These are phyloP conservation scores for Enteromius afrohamiltoni DNA, from an alignment of 2,797 vertebrate species.

Conservation along the genomic window DNA sequence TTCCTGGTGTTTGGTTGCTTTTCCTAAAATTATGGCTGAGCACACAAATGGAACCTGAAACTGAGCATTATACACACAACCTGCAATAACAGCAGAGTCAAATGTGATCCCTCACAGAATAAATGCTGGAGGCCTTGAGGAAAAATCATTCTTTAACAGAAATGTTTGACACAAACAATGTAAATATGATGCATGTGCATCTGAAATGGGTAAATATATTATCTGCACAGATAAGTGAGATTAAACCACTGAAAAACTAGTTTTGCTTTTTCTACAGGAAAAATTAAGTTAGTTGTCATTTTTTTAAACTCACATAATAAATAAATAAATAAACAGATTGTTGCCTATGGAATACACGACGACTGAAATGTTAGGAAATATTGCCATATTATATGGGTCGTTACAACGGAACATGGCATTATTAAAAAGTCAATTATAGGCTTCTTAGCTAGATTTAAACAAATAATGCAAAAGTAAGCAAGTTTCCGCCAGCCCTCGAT, in stretches of 20 bases:
- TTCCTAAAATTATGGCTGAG: constrained; percentile 21
- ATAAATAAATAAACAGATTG: too few relatives aligned
- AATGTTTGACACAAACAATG: background rate
- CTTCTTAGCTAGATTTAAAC: background rate
- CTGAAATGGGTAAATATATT: background rate
- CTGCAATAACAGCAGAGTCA: constrained; percentile 19
- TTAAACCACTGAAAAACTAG: constrained; percentile 1
- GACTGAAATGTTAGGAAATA: too few relatives aligned
- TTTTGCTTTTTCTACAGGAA: background rate
- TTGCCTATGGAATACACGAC: too few relatives aligned
- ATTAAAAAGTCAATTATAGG: background rate
- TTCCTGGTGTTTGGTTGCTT: constrained; percentile 27
- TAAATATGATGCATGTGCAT: background rate
- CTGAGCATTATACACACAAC: constrained; percentile 28
- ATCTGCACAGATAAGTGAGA: background rate
- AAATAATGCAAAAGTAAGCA: background rate
- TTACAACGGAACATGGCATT: background rate
- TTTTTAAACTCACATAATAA: too few relatives aligned
- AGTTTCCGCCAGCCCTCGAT: constrained; percentile 10
- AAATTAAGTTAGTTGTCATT: background rate
- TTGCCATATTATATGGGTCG: too few relatives aligned
- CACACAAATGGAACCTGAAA: constrained; percentile 27
- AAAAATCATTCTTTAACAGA: background rate
- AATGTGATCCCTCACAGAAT: constrained; percentile 2
- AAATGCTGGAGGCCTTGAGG: background rate